Evolutionary conservation across 1,140 invertebrate genomes (phyloP).

Genomic region (Pseudomyrmex sp.): DNA sequence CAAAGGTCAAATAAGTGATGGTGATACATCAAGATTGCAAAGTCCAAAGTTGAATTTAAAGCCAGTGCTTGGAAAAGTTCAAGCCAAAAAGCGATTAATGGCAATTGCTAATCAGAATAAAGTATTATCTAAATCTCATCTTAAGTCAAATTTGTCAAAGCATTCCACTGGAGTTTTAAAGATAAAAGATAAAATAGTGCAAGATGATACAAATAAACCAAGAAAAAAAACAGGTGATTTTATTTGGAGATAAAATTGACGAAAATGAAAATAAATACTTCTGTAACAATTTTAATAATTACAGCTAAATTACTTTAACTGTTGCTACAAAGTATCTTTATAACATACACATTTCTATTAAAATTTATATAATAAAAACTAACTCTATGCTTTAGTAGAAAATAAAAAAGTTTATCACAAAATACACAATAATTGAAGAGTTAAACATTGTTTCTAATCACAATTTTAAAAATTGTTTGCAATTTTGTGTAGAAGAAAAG

Average conservation of each 20-base stretch:
- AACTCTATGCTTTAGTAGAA: background rate
- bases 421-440: too few species aligned
- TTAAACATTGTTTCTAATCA: slow-evolving; percentile 46
- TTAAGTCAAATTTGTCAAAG: slow-evolving; percentile 57
- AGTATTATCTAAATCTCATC: slow-evolving; percentile 73
- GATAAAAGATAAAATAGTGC: slow-evolving; percentile 56
- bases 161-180: slow-evolving; percentile 50
- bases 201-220: slow-evolving; percentile 65
- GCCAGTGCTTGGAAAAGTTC: slow-evolving; percentile 83
- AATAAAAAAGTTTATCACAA: too few species aligned
- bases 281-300: background rate
- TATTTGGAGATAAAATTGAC: background rate
- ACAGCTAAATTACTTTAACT: background rate
- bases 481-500: slow-evolving; percentile 74
- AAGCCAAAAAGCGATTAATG: slow-evolving; percentile 84
- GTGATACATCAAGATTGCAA: slow-evolving; percentile 72
- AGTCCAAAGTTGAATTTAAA: slow-evolving; percentile 79
- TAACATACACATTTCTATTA: background rate
- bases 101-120: slow-evolving; percentile 84
- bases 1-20: slow-evolving; percentile 72
- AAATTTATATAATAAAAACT: background rate
- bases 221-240: slow-evolving; percentile 69
- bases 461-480: slow-evolving; percentile 29
- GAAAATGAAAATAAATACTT: background rate
- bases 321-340: background rate